A percentile compares a stretch with the other conserved stretches of the same genome.
These are phyloP conservation scores for Leptopilina drosophilae DNA, from an alignment of 2,888 invertebrate genomes.

Conservation along the genomic window DNA sequence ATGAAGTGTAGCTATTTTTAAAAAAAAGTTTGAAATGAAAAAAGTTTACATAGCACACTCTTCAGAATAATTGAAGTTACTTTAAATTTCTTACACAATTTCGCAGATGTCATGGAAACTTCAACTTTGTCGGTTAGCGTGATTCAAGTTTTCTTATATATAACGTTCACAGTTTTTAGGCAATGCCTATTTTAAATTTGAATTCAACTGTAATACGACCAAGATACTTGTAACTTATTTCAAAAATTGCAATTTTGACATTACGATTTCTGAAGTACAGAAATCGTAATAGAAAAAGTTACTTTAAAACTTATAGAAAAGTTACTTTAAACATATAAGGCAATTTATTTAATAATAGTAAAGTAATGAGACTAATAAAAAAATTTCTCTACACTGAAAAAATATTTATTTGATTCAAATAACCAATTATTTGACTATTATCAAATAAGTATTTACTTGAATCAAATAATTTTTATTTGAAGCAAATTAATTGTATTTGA, in stretches of 20 bases:
- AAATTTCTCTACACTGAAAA: too few relatives aligned
- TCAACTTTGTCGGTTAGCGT: constrained; percentile 10
- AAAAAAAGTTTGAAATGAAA: constrained; percentile 5
- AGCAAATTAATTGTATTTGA: too few relatives aligned
- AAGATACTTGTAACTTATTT: background rate
- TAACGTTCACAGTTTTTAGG: constrained; percentile 10
- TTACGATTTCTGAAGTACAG: too few relatives aligned
- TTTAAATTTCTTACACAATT: constrained; percentile 26
- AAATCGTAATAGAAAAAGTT: too few relatives aligned
- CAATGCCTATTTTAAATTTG: background rate
- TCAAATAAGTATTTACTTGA: too few relatives aligned
- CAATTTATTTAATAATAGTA: background rate
- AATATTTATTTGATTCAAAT: too few relatives aligned
- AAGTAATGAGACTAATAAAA: too few relatives aligned
- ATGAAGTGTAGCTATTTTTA: background rate
- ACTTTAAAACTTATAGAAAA: too few relatives aligned
- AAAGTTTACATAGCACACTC: background rate
- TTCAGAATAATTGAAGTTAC: constrained; percentile 2
- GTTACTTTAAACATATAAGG: too few relatives aligned
- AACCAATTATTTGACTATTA: too few relatives aligned
- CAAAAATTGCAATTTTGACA: background rate
- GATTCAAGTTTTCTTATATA: constrained; percentile 8
- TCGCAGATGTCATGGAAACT: background rate
- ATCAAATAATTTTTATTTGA: too few relatives aligned
- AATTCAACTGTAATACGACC: background rate